Base-by-base conservation (phyloP, 2,888 invertebrate genomes). In the Stenolophus ochropezus region DNA sequence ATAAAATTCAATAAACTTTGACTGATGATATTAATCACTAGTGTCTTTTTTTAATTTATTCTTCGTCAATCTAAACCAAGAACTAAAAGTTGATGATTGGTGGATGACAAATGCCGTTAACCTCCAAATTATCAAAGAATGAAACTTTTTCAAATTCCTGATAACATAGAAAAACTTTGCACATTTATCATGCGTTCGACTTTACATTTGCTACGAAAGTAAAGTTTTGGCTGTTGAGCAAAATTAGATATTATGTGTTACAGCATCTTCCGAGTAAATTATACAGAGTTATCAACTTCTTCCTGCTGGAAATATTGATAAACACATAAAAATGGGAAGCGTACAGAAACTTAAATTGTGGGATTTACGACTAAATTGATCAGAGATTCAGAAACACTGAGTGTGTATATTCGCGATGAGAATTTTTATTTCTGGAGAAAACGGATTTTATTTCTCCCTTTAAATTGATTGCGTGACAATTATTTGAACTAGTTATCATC, bases 261-360 rank as follows among this genome's bases (percentile, higher is more conserved):
- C 5, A 16, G 14, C 14, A 14, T 51, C 16, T 51, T n/a, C 14
- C 5, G 14, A 16, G 51, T n/a, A 51, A 51, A 51, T 51, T 51
- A 51, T 42, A 51, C 51, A 5, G 14, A 25, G 23, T 47, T 47
- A 71, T 71, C 69, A 16, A 33, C n/a, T 33, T 69, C 6, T 21
- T 25, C 8, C 69, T 6, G 42, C 4, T 25, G 16, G 42, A 71
- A 71, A 42, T 71, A 71, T 71, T 71, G 71, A 42, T 71, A 71
- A 71, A 71, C 21, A 71, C 71, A 71, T 71, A 71, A 71, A 71
- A 71, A 47, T 71, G 71, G 42, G 11, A 71, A 21, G 71, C 47
- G 71, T 8, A 71, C 71, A 42, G 71, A 71, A 71, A 71, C 18
- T 71, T 71, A 71, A 71, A 71, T 71, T 71, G 71, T 61, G 42